Evolutionary conservation across 35 echinoderm and acorn worm genomes (phyloP), one percentile per base, ranked within the genome.

Genomic region (Anneissia japonica): DNA sequence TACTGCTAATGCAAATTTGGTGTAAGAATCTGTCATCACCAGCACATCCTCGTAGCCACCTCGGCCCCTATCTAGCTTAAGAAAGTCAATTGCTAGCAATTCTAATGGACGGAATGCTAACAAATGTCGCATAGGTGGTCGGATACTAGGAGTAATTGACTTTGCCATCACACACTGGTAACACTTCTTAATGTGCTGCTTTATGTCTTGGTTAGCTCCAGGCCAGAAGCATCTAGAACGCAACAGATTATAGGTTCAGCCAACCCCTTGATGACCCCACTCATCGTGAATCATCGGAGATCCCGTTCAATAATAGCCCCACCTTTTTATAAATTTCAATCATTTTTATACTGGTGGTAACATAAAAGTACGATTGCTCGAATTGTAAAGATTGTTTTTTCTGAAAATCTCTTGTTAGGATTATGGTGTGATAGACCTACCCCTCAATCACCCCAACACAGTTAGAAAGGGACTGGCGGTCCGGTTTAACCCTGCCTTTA

Each of bases 251-350:
- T 77, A 0, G n/a, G 84, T 86, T 11, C 84, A 17, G 28, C 32
- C 39, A 32, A 86, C 32, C 0, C 84, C 84, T 36, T 86, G 84
- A 35, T 86, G 84, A 6, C 84, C 84, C 72, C 73, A 76, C 4
- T 77, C 4, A 41, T 86, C 84, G 45, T 86, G 84, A 39, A 36
- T 30, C 19, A 32, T 40, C n/a, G n/a, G n/a, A n/a, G n/a, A n/a
- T n/a, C n/a, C n/a, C n/a, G n/a, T n/a, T n/a, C n/a, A n/a, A n/a
- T n/a, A n/a, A n/a, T n/a, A n/a, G n/a, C n/a, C n/a, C n/a, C n/a
- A n/a, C n/a, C n/a, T n/a, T n/a, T n/a, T n/a, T n/a, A n/a, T n/a
- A n/a, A n/a, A n/a, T n/a, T n/a, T n/a, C n/a, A n/a, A n/a, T n/a
- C n/a, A n/a, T n/a, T n/a, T n/a, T n/a, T n/a, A n/a, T n/a, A n/a